Evolutionary conservation across 2,113 vertebrate genomes (phyloP).

Genomic region (Girardinichthys multiradiatus): DNA sequence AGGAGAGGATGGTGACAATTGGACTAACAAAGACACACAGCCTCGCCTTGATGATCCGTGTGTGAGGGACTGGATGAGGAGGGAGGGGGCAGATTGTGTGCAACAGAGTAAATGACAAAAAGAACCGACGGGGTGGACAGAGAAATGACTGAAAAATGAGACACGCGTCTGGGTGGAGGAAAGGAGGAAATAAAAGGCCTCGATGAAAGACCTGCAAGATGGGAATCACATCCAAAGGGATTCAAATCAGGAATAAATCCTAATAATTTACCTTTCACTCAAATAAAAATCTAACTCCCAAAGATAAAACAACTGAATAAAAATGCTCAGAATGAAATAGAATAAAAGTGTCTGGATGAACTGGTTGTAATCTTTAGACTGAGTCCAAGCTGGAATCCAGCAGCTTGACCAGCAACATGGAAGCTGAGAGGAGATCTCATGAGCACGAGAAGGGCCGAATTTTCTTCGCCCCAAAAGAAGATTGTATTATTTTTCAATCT

Average conservation of each 20-base stretch:
- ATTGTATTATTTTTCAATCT: conserved; percentile 63
- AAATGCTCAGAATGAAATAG: too few relatives aligned
- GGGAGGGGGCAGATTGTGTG: conserved; percentile 43
- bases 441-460: conserved; percentile 44
- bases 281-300: neutral
- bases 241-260: neutral
- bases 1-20: conserved; percentile 63
- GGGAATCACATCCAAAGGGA: neutral
- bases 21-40: conserved; percentile 74
- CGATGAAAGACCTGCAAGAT: neutral
- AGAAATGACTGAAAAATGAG: conserved; percentile 61
- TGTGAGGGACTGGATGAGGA: conserved; percentile 48
- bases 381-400: conserved; percentile 4
- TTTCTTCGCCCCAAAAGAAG: conserved; percentile 41
- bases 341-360: neutral
- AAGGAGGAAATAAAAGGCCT: neutral
- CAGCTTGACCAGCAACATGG: conserved; percentile 37
- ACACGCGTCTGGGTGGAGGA: neutral
- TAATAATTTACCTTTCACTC: neutral
- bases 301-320: neutral
- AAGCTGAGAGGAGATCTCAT: conserved; percentile 43
- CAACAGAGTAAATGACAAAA: conserved; percentile 55
- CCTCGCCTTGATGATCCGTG: conserved; percentile 60
- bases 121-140: conserved; percentile 43
- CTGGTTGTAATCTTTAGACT: neutral